Evolutionary conservation across 2,113 vertebrate species (phyloP), one percentile per base, ranked within the genome.

Genomic region (Alouatta palliata): DNA sequence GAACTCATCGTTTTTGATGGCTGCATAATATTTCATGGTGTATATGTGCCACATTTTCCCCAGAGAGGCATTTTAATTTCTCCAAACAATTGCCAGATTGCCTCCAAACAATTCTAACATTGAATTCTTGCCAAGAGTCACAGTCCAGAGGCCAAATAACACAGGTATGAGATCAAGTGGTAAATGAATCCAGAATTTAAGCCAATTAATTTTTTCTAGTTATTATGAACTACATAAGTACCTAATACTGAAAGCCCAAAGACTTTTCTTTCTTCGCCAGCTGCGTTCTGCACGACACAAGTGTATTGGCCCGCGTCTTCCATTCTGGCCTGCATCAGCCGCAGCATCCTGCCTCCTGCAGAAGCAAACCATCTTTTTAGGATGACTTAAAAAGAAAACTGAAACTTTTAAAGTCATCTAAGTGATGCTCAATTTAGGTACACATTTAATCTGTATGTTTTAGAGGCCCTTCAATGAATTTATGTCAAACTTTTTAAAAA

Each of bases 191-290:
- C 71, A 95, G 52, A 89, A 87, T 25, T n/a, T 83, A 79, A 93
- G 71, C 25, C n/a, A 90, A 52, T 20, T 73, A 77, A 21, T 30
- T 52, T 54, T 6, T 89, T 49, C 6, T 73, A 91, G 37, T 14
- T 56, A 86, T 5, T 25, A n/a, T n/a, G 49, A 96, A 86, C 37
- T 54, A 73, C 0, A 2, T 47, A 97, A 97, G 98, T 98, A 99
- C 99, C 99, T 47, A 99, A 98, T 77, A 99, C 97, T 64, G 99
- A 98, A 40, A 99, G 99, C 47, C 99, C 95, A 97, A 99, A 99
- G 94, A 98, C 97, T 97, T 99, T 99, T 92, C 98, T 99, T 66
- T 98, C 99, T 97, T 99, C 99, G 79, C 99, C 99, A 40, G 99
- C 99, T 58, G 98, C 97, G 14, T 99, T 99, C 43, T 99, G 99